phyloP scores from a whole-genome alignment of 2,113 vertebrate genomes.

The Sphaerodactylus townsendi region DNA sequence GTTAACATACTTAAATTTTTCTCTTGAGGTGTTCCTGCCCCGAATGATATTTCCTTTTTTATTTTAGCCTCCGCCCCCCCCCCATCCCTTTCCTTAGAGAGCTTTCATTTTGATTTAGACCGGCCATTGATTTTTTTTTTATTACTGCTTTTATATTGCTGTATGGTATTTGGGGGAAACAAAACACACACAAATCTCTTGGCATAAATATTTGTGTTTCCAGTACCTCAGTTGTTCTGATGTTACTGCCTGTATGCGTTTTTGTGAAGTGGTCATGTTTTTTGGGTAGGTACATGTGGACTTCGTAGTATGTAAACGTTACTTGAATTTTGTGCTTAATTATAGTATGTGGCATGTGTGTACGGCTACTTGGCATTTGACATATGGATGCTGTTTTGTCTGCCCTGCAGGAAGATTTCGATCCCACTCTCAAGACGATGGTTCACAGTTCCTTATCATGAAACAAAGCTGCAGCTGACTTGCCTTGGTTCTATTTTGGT shows the following conservation, averaged over 20 bases:
- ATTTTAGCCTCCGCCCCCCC: slow-evolving; percentile 2
- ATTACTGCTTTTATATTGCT: slow-evolving; percentile 82
- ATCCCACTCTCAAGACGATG: slow-evolving; percentile 69
- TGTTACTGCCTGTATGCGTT: slow-evolving; percentile 94
- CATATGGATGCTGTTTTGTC: slow-evolving; percentile 91
- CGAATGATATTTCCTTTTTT: slow-evolving; percentile 72
- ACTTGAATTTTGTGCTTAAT: slow-evolving; percentile 98
- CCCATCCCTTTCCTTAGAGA: slow-evolving; percentile 74
- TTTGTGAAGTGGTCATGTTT: slow-evolving; percentile 93
- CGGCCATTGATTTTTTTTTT: slow-evolving; percentile 74
- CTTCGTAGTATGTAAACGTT: slow-evolving; percentile 98
- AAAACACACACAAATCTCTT: slow-evolving; percentile 72
- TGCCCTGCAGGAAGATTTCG: slow-evolving; percentile 80
- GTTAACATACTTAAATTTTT: slow-evolving; percentile 73
- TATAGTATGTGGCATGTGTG: slow-evolving; percentile 95
- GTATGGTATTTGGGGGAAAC: slow-evolving; percentile 72
- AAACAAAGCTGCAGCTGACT: slow-evolving; percentile 81
- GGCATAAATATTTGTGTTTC: slow-evolving; percentile 89
- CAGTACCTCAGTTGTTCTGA: slow-evolving; percentile 91
- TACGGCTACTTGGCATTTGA: slow-evolving; percentile 83
- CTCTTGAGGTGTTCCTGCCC: slow-evolving; percentile 81
- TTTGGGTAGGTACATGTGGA: slow-evolving; percentile 93
- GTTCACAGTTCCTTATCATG: slow-evolving; percentile 75
- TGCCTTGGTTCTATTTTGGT: slow-evolving; percentile 82
- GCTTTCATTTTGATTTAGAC: slow-evolving; percentile 79